Percentiles rank a stretch among this genome's conserved stretches.
phyloP scores from a whole-genome alignment of 2,888 invertebrate species.

The Pimpla rufipes region DNA sequence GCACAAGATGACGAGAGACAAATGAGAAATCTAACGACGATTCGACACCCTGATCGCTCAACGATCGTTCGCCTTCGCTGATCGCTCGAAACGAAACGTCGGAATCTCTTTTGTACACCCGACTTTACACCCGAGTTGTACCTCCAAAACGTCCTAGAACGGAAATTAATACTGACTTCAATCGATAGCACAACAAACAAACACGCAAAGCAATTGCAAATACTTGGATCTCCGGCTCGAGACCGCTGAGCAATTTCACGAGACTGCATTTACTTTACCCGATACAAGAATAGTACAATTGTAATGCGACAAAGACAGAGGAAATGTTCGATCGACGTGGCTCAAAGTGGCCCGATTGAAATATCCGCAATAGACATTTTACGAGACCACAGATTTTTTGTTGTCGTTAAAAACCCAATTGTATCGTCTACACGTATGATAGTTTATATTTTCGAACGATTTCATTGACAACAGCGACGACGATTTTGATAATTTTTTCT shows the following conservation, averaged over 20 bases:
- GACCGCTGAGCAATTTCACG: background rate
- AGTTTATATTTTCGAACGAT: constrained; percentile 77
- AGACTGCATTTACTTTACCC: constrained; percentile 9
- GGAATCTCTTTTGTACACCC: background rate
- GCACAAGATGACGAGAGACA: background rate
- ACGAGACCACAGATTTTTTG: constrained; percentile 74
- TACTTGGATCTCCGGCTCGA: constrained; percentile 40
- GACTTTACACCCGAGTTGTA: background rate
- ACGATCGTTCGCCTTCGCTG: background rate
- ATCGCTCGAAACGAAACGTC: background rate
- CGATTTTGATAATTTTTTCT: constrained; percentile 49
- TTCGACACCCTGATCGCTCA: background rate
- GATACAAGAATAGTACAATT: constrained; percentile 36
- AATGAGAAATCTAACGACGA: background rate
- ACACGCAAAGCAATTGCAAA: constrained; percentile 14
- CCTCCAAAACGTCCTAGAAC: background rate
- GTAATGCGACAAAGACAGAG: constrained; percentile 4
- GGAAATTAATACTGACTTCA: background rate
- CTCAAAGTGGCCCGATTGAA: background rate
- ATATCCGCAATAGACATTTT: constrained; percentile 52
- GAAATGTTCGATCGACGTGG: constrained; percentile 40
- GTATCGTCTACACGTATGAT: constrained; percentile 76
- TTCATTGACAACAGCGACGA: constrained; percentile 72
- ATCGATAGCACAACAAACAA: constrained; percentile 48
- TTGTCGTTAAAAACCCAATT: constrained; percentile 75